Conservation (phyloP, 2,113 vertebrate species). For the Riparia riparia region DNA sequence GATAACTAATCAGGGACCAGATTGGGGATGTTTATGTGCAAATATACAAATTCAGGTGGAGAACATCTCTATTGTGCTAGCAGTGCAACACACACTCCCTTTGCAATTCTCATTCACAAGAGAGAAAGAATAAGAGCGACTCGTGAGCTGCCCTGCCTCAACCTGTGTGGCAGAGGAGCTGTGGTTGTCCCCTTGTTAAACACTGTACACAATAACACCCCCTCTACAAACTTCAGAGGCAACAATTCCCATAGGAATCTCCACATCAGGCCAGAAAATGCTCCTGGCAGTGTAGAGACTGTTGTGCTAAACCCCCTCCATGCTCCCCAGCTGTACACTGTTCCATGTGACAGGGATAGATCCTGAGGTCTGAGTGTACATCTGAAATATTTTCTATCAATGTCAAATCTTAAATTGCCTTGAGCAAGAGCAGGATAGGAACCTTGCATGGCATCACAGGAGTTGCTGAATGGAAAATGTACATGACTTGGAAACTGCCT, state of each 20-base stretch:
- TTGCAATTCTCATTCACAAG: background rate
- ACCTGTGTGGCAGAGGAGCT: background rate
- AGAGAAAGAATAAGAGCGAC: background rate
- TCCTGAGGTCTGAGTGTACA: background rate
- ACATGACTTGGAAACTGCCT: background rate
- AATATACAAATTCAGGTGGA: background rate
- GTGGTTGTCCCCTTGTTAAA: background rate
- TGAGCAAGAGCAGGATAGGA: background rate
- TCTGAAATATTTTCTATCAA: background rate
- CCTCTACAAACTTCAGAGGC: background rate
- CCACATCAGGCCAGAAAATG: background rate
- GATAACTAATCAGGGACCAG: background rate
- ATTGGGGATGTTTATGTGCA: background rate
- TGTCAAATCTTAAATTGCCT: background rate
- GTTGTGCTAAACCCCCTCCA: background rate
- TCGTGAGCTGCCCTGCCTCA: fast-evolving
- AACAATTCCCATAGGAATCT: background rate
- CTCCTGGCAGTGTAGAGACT: background rate
- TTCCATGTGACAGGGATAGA: background rate
- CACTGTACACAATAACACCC: background rate
- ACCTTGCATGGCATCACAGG: background rate
- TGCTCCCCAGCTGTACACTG: background rate
- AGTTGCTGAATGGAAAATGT: background rate
- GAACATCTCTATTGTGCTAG: background rate
- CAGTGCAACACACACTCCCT: background rate